phyloP scores from a whole-genome alignment of 2,113 vertebrate species.

The Lepus americanus region DNA sequence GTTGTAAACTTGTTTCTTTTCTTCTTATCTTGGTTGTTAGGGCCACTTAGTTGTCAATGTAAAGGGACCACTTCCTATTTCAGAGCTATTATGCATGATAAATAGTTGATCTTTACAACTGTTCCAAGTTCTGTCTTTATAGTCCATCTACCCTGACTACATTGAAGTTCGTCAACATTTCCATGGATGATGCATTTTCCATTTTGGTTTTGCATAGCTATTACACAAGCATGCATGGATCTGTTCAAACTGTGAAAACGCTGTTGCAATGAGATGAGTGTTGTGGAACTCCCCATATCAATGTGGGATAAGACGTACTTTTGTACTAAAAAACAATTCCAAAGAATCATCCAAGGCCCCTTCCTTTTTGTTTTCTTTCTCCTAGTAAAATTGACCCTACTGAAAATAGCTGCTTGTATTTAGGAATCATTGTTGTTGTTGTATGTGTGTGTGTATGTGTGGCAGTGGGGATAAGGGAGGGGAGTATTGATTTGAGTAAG shows the following conservation, averaged over 20 bases:
- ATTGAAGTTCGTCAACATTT: neutral
- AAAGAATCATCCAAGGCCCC: neutral
- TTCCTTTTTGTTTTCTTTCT: conserved; percentile 24
- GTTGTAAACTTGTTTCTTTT: neutral
- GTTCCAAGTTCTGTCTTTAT: neutral
- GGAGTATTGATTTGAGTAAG: neutral
- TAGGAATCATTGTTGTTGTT: no score
- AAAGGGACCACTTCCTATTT: neutral
- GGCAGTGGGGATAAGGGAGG: no score
- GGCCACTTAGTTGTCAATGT: neutral
- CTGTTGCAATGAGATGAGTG: neutral
- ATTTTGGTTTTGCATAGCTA: neutral
- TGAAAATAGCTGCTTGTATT: neutral
- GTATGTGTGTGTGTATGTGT: no score
- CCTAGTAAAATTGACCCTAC: neutral
- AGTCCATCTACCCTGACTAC: neutral
- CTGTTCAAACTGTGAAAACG: neutral
- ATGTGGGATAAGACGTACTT: neutral
- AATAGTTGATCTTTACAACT: neutral
- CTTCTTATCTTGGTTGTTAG: neutral
- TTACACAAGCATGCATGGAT: neutral
- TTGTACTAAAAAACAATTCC: neutral
- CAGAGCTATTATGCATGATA: neutral
- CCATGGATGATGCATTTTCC: neutral
- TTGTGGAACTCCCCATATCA: neutral